Base-by-base conservation (phyloP, 2,888 invertebrate genomes). In the Hirtodrosophila histrioides region DNA sequence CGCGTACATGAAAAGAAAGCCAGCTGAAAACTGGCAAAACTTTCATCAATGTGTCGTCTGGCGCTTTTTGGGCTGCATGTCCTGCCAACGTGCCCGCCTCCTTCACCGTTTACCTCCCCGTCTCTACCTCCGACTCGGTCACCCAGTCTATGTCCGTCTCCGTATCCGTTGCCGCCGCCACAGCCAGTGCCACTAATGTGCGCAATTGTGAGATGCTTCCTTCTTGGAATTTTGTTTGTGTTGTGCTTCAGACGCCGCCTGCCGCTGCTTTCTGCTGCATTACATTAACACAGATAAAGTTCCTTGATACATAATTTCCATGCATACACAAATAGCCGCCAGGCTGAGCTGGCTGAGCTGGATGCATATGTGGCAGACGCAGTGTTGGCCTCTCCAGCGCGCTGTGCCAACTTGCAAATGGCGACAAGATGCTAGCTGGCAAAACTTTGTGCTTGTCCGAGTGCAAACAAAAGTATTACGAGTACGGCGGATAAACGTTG, bases 211-310 rank as follows among this genome's bases (percentile, higher is more conserved):
- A 73, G 66, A 60, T 48, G 71, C 68, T 69, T 69, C 45, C 51
- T 71, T 57, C 64, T 58, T 61, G 8, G 44, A 5, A 68, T 66
- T 63, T 60, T 74, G 74, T 75, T 78, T 78, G 78, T 72, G 71
- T 56, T 72, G 54, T 64, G 65, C 72, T 61, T 67, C 41, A 67
- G 79, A 68, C 65, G 51, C 53, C 60, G 69, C 46, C 49, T 4
- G 5, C 27, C 6, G 27, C 27, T 6, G 58, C 50, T 46, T 79
- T 86, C 73, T 85, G 86, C 86, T 88, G 86, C 85, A 88, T 86
- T 81, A 79, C 88, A 89, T 88, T 88, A 88, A 87, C 83, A 84
- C 87, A 89, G 87, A 87, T 88, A 86, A 88, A 88, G 85, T 88
- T 89, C 78, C 84, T 84, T 86, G 87, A 85, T 86, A 83, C 77